Base-by-base conservation (phyloP, 1,140 invertebrate species). In the Agrypnia vestita region DNA sequence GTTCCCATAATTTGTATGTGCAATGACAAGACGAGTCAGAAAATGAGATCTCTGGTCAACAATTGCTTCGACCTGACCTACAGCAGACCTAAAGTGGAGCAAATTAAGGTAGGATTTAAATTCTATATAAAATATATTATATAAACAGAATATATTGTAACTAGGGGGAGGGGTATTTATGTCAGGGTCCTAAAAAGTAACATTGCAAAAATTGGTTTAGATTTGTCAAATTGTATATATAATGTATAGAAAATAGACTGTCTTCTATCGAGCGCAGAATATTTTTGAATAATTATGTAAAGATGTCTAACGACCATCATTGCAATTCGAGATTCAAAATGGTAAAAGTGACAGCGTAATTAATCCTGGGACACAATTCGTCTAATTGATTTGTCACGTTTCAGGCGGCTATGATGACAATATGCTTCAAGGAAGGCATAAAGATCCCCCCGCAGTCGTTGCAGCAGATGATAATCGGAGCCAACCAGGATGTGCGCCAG, bases 1-100 rank as follows among this genome's bases (percentile, higher is more conserved):
- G 93, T 99, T 67, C 99, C 99, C 0, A 95, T 99, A 47, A 96
- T 99, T 82, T 99, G 98, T 87, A 99, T 99, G 91, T 99, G 99
- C 88, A 99, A 99, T 86, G 98, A 99, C 89, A 91, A 98, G 78
- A 95, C 95, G 86, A 95, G 97, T 88, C 94, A 92, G 35, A 99
- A 99, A 90, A 98, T 99, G 88, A 91, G 97, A 67, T 96, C 96
- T 0, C 90, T 99, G 0, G 92, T 94, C 35, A 98, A 98, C 88
- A 95, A 99, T 87, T 99, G 97, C 85, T 99, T 95, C 87, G 98
- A 99, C 89, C 88, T 99, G 35, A 89, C 96, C 67, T 98, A 95
- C 84, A 90, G 89, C 79, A 94, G 94, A 84, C 98, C 98, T 3
- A 91, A 93, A 83, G 87, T 96, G 0, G 95, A 98, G 84, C 97